Conservation (phyloP, 2,888 invertebrate species). For the Digitonthophagus gazella region DNA sequence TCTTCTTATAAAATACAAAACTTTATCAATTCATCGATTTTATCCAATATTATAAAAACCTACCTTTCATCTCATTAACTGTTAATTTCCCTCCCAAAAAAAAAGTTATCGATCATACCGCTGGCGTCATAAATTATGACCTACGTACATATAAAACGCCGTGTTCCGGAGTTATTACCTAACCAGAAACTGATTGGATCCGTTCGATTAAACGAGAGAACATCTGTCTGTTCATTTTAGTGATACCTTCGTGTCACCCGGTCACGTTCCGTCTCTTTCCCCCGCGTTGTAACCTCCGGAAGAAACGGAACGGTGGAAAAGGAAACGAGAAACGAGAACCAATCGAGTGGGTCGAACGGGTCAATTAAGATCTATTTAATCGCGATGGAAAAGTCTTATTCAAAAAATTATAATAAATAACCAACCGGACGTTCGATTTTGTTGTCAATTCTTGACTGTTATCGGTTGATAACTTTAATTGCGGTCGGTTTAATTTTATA, state of each 20-base stretch:
- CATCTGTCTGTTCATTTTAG: neutral
- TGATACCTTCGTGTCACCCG: neutral
- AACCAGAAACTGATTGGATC: neutral
- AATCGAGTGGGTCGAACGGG: neutral
- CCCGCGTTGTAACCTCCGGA: neutral
- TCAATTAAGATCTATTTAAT: neutral
- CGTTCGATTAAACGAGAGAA: neutral
- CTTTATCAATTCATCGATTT: too few relatives aligned
- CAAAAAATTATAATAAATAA: neutral
- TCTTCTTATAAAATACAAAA: too few relatives aligned
- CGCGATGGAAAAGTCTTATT: neutral
- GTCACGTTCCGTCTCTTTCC: neutral
- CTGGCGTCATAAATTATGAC: neutral
- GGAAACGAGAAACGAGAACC: neutral
- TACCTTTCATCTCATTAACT: neutral
- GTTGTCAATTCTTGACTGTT: neutral
- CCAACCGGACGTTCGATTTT: neutral
- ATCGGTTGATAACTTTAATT: neutral
- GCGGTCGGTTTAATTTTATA: neutral
- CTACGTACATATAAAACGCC: neutral
- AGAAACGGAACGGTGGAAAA: neutral
- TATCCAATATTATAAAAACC: neutral
- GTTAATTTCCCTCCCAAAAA: neutral
- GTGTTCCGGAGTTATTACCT: neutral
- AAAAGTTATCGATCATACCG: neutral